Evolutionary conservation across 2,113 vertebrate species (phyloP), one percentile per base, ranked within the genome.

Genomic region (Salvelinus namaycush): DNA sequence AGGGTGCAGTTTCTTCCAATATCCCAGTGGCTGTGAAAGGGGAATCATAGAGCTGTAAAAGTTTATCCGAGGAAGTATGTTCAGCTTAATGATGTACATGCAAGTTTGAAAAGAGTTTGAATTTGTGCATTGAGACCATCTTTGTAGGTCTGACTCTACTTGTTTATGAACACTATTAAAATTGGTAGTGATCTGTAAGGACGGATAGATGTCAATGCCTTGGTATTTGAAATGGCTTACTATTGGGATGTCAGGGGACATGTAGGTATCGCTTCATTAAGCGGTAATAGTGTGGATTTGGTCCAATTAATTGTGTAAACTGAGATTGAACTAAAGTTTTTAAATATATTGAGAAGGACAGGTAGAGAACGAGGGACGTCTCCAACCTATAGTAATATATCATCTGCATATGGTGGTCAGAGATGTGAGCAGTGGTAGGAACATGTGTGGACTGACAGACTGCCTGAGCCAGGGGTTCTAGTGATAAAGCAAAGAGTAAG

Each of bases 21-120:
- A 73, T 62, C 57, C 29, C 27, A 34, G 14, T 16, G 22, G 49
- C 27, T 49, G 24, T 20, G 70, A 5, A 16, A 73, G 29, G 7
- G 27, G 72, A 62, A 73, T 34, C 54, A 73, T 73, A 48, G 48
- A 54, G 54, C 26, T 20, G 6, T 34, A 11, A 60, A 73, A 39
- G n/a, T 39, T 73, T 18, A 73, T 60, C 4, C 27, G 24, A 11
- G 72, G 72, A 18, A 49, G 39, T 20, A 62, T 22, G n/a, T 62
- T 20, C 60, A 62, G n/a, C 60, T 62, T 62, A n/a, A 62, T 62
- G 8, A 62, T 62, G 8, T 16, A n/a, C n/a, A 4, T 62, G 20
- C 31, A 5, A 5, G 2, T 34, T 5, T 34, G 31, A 34, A 34
- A 31, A 31, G 31, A 31, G 31, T 31, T 31, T 31, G 31, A 5